Conservation (phyloP, 1,140 invertebrate species). For the Aphaenogaster ashmeadi region DNA sequence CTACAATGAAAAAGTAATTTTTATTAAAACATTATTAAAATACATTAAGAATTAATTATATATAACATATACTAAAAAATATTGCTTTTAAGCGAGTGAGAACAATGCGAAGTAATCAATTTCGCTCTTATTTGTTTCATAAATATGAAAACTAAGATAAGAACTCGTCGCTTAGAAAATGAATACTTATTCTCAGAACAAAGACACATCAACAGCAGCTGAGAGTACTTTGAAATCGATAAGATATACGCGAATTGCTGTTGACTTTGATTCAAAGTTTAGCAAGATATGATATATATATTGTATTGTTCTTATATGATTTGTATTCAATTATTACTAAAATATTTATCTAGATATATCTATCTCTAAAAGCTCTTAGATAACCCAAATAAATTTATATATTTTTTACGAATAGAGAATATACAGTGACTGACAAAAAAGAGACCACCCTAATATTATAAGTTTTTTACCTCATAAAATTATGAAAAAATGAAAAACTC, state of each 20-base stretch:
- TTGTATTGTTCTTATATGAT: neutral
- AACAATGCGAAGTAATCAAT: neutral
- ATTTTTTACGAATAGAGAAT: neutral
- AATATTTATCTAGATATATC: conserved; percentile 9
- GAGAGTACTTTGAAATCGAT: conserved; percentile 29
- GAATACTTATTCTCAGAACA: conserved; percentile 31
- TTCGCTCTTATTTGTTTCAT: neutral
- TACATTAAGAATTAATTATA: neutral
- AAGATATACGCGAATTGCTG: conserved; percentile 9
- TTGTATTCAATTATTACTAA: neutral
- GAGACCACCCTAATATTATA: too few relatives aligned
- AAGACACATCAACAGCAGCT: neutral
- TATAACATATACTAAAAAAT: neutral
- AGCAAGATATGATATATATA: conserved; percentile 5
- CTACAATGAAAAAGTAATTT: neutral
- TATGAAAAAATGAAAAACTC: too few relatives aligned
- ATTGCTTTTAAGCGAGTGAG: neutral
- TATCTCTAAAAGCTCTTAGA: neutral
- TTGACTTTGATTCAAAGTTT: conserved; percentile 14
- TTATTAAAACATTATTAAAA: neutral
- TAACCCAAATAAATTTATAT: neutral
- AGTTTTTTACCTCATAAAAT: too few relatives aligned
- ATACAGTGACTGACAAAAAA: too few relatives aligned
- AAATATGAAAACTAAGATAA: conserved; percentile 29
- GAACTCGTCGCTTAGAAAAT: neutral